Conservation (phyloP, 53 echinoderm and acorn worm genomes). For the Zoroaster sp. region DNA sequence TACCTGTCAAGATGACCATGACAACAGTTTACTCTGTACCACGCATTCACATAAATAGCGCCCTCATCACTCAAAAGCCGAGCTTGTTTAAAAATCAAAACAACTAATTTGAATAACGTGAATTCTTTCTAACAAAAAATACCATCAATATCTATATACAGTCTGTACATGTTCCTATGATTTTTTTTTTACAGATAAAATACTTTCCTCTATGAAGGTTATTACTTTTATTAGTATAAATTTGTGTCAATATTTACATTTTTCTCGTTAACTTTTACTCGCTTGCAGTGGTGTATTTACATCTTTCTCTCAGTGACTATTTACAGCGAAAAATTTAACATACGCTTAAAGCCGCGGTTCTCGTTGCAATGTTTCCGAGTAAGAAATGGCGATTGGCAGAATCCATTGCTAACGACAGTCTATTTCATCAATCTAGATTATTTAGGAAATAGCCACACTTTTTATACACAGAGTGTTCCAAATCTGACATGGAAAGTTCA, state of each 20-base stretch:
- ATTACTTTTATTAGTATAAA: slow-evolving; percentile 50
- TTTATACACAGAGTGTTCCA: not conserved
- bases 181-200: slow-evolving; percentile 46
- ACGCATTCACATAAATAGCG: not conserved
- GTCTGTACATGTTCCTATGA: not conserved
- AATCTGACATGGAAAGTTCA: not conserved
- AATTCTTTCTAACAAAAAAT: not conserved
- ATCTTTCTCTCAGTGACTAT: not conserved
- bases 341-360: too few relatives aligned
- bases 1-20: not conserved
- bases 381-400: too few relatives aligned
- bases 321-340: not conserved
- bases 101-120: not conserved
- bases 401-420: too few relatives aligned
- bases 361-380: too few relatives aligned
- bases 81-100: not conserved
- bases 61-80: not conserved
- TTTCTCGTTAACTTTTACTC: not conserved
- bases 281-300: not conserved
- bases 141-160: slow-evolving; percentile 16
- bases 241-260: slow-evolving; percentile 23
- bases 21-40: not conserved
- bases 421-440: not conserved
- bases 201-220: slow-evolving; percentile 19
- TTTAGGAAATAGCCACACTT: not conserved